Conservation (phyloP, 2,888 invertebrate species). For the Pollenia angustigena region DNA sequence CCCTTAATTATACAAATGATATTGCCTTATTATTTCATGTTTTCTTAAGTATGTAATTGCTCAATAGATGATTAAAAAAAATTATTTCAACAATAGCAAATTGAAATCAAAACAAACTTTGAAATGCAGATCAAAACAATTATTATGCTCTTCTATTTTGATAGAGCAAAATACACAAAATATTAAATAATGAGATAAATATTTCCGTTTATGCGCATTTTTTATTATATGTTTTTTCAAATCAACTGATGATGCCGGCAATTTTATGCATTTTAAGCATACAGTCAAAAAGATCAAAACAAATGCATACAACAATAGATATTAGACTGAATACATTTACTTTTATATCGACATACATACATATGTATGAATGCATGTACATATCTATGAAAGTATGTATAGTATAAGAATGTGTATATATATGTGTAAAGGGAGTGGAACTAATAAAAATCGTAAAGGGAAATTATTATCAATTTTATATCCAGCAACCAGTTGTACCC, state of each 20-base stretch:
- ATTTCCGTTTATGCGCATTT: constrained; percentile 59
- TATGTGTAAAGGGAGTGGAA: constrained; percentile 63
- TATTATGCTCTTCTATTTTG: constrained; percentile 64
- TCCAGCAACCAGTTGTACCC: constrained; percentile 57
- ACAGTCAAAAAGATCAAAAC: constrained; percentile 64
- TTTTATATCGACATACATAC: background rate
- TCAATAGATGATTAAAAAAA: background rate
- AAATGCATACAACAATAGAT: constrained; percentile 42
- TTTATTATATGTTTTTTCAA: background rate
- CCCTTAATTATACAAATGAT: too few species aligned
- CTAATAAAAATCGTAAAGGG: constrained; percentile 55
- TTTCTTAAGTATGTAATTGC: background rate
- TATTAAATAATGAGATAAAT: constrained; percentile 65
- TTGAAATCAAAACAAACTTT: constrained; percentile 65
- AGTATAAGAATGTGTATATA: constrained; percentile 24
- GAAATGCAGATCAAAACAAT: constrained; percentile 70
- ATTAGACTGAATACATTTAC: background rate
- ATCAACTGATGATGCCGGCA: constrained; percentile 67
- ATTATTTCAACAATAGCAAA: constrained; percentile 50
- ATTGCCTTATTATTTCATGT: too few species aligned
- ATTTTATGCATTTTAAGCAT: constrained; percentile 71
- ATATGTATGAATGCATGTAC: background rate
- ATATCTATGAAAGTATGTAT: background rate
- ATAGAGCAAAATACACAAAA: constrained; percentile 52
- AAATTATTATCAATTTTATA: constrained; percentile 59